A percentile compares a stretch with the other conserved stretches of the same genome.
Evolutionary conservation across 2,888 invertebrate genomes (phyloP).

Genomic region (Pandemis heparana): DNA sequence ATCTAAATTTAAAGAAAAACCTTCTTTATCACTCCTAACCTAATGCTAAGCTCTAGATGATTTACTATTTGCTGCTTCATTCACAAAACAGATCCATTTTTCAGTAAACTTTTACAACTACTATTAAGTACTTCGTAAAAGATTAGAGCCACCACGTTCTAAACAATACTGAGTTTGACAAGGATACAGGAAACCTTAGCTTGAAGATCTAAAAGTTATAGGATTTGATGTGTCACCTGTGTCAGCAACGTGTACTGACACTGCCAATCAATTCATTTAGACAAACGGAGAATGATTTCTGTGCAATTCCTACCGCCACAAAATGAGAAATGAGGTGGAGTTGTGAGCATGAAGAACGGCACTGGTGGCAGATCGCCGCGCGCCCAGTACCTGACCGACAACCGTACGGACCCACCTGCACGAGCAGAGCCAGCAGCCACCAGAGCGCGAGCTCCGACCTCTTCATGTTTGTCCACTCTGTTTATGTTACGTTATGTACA

Average conservation of each 20-base stretch:
- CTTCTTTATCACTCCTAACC: too few relatives aligned
- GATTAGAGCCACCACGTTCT: too few relatives aligned
- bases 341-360: neutral
- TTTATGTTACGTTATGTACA: constrained; percentile 13
- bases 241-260: neutral
- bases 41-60: too few relatives aligned
- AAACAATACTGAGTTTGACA: too few relatives aligned
- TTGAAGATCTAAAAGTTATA: neutral
- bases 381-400: too few relatives aligned
- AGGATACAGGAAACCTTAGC: neutral
- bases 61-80: too few relatives aligned
- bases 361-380: neutral
- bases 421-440: constrained; percentile 66
- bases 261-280: neutral
- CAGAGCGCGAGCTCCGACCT: constrained; percentile 60
- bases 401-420: constrained; percentile 62
- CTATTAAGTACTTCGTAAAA: too few relatives aligned
- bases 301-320: neutral
- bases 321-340: neutral
- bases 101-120: too few relatives aligned
- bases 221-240: neutral
- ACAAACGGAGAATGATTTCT: neutral
- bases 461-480: constrained; percentile 62
- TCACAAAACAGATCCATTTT: too few relatives aligned
- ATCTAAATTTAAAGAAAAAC: too few relatives aligned